Percentiles rank a stretch among this genome's conserved stretches.
These are phyloP conservation scores for Eudemis profundana DNA, from an alignment of 2,888 invertebrate genomes.

Conservation along the genomic window DNA sequence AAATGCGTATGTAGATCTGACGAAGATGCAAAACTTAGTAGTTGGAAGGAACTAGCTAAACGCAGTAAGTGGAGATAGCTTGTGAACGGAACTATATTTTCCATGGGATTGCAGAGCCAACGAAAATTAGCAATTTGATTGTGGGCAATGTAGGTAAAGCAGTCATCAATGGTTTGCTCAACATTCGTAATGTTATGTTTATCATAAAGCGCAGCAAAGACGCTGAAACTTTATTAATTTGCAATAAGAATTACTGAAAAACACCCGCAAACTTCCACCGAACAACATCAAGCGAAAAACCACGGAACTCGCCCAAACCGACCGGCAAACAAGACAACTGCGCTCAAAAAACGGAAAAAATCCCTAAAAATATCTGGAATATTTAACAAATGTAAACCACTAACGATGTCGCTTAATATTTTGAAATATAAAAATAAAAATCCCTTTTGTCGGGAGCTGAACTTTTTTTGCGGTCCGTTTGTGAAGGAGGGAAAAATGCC, in stretches of 20 bases:
- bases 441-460: conserved; percentile 73
- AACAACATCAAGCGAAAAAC: conserved; percentile 28
- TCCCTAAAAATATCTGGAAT: conserved; percentile 77
- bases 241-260: conserved; percentile 29
- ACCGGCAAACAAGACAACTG: conserved; percentile 21
- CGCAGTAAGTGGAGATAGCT: too few species aligned
- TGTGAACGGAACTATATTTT: too few species aligned
- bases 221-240: conserved; percentile 30
- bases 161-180: too few species aligned
- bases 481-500: conserved; percentile 78
- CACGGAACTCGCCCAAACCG: not conserved
- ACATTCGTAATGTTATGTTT: not conserved
- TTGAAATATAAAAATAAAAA: conserved; percentile 75
- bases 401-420: conserved; percentile 83
- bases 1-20: too few species aligned
- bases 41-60: too few species aligned
- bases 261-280: conserved; percentile 7
- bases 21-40: too few species aligned
- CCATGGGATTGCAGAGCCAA: too few species aligned
- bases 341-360: conserved; percentile 37
- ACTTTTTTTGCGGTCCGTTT: conserved; percentile 82
- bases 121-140: too few species aligned
- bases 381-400: conserved; percentile 82
- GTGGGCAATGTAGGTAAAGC: too few species aligned
- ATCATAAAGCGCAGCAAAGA: not conserved